Percentiles rank a stretch among this genome's conserved stretches.
phyloP scores from a whole-genome alignment of 2,113 vertebrate genomes.

The Catharus minimus region DNA sequence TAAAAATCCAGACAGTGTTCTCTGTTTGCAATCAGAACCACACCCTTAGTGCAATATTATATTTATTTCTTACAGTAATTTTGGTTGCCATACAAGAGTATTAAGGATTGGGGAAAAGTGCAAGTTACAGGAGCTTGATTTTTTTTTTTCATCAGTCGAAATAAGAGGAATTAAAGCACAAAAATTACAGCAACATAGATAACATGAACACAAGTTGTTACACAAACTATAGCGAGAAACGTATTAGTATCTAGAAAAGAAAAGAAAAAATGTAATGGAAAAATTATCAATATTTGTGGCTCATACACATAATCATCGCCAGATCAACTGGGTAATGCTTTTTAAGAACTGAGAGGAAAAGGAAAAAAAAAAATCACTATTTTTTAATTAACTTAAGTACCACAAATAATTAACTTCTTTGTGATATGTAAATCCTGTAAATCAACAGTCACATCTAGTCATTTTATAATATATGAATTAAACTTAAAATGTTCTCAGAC shows the following conservation, averaged over 20 bases:
- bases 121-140: slow-evolving; percentile 88
- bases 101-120: slow-evolving; percentile 85
- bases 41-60: slow-evolving; percentile 90
- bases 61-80: slow-evolving; percentile 98
- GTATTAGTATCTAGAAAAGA: slow-evolving; percentile 77
- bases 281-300: slow-evolving; percentile 72
- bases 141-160: slow-evolving; percentile 81
- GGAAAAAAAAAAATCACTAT: slow-evolving; percentile 65
- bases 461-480: slow-evolving; percentile 76
- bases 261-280: slow-evolving; percentile 68
- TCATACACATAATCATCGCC: slow-evolving; percentile 75
- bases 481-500: slow-evolving; percentile 76
- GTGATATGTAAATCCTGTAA: slow-evolving; percentile 79
- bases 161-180: slow-evolving; percentile 91
- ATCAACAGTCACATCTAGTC: slow-evolving; percentile 81
- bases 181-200: slow-evolving; percentile 95
- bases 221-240: slow-evolving; percentile 86
- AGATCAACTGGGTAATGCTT: slow-evolving; percentile 77
- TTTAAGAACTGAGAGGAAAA: slow-evolving; percentile 62
- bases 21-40: slow-evolving; percentile 78
- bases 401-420: slow-evolving; percentile 80
- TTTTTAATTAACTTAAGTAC: slow-evolving; percentile 81
- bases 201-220: slow-evolving; percentile 89
- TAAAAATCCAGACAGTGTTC: slow-evolving; percentile 54
- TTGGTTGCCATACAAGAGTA: slow-evolving; percentile 96